Evolutionary conservation across 1,140 invertebrate genomes (phyloP), one percentile per base, ranked within the genome.

Genomic region (Venustaconcha ellipsiformis): DNA sequence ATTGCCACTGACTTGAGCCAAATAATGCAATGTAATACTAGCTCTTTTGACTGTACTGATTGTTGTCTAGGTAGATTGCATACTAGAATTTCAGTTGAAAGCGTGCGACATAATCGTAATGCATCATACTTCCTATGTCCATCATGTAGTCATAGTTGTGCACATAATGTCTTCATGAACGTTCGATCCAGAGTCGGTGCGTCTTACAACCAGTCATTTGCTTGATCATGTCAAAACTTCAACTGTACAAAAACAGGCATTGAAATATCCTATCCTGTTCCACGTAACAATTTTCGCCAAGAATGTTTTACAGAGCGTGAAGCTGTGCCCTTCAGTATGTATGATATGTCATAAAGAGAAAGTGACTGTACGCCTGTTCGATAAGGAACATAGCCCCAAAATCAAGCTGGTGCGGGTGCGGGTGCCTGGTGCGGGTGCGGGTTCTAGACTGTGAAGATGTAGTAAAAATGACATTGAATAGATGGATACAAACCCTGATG

Each of bases 101-200:
- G 87, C 57, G 78, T 78, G 23, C 70, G 79, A 14, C 88, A 89
- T 77, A 66, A 70, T 17, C 88, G 87, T 69, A 72, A 73, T 57
- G 65, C 70, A 15, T 68, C 30, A 20, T 79, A 74, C 65, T 65
- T 57, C n/a, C 57, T 66, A 13, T 94, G 93, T 78, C 92, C 92
- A 58, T 93, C 93, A 12, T 94, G 94, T 82, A 81, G 89, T 66
- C 91, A 92, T 68, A 87, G 83, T 67, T 94, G 94, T 85, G 60
- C 48, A 8, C 89, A 90, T 76, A 87, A 80, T 26, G 87, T 80
- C 70, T 94, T 93, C 82, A 81, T 74, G 0, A 87, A 90, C 18
- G 76, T 82, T 56, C 94, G 94, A 86, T 92, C 93, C 5, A 86
- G 90, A 57, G 90, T 91, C 2, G 94, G 94, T 86, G 84, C 78